Conservation (phyloP, 2,888 invertebrate genomes). For the Gisinianus flammeolus region DNA sequence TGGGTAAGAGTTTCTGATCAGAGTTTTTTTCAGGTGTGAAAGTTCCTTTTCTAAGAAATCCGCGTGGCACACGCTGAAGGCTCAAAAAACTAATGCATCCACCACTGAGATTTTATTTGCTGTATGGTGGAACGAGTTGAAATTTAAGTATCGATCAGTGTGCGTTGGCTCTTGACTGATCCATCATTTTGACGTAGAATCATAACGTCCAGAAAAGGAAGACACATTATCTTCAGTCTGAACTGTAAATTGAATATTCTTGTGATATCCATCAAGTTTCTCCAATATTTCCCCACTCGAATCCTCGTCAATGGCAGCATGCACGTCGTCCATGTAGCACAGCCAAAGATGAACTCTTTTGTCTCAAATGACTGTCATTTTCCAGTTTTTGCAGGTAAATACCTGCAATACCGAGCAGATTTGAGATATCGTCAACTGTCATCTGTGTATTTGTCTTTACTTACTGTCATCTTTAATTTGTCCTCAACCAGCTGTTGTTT, state of each 20-base stretch:
- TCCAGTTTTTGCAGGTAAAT: too few species aligned
- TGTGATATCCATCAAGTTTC: too few species aligned
- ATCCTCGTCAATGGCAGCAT: too few species aligned
- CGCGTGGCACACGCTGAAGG: neutral
- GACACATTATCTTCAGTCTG: neutral
- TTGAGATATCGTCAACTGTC: too few species aligned
- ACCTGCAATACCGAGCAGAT: too few species aligned
- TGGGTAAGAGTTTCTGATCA: neutral
- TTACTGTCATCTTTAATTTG: too few species aligned
- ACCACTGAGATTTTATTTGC: conserved; percentile 9
- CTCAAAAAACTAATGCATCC: neutral
- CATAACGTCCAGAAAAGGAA: neutral
- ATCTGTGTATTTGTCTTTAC: too few species aligned
- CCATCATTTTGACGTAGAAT: neutral
- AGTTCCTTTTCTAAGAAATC: neutral
- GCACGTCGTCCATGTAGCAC: too few species aligned
- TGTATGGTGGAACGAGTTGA: neutral
- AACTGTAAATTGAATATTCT: neutral
- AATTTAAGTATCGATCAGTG: conserved; percentile 16
- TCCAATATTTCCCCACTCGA: too few species aligned
- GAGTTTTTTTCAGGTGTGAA: neutral
- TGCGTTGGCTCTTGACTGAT: neutral
- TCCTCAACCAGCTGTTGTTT: too few species aligned
- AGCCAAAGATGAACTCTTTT: too few species aligned
- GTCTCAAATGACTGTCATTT: too few species aligned